Percentiles rank a stretch among this genome's conserved stretches.
Evolutionary conservation across 2,888 invertebrate species (phyloP).

Genomic region (Melanophora roralis): DNA sequence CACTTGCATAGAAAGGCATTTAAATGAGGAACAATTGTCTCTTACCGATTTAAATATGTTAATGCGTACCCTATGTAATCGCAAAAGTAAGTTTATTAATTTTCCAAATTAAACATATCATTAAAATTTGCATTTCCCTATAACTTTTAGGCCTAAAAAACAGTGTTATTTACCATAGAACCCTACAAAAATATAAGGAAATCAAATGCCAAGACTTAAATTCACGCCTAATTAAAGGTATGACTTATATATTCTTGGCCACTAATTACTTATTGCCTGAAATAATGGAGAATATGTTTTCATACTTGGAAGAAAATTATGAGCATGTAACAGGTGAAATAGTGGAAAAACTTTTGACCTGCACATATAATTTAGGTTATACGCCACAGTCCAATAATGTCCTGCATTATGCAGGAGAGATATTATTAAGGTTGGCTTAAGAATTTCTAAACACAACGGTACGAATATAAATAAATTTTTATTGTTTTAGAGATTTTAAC

Average conservation of each 20-base stretch:
- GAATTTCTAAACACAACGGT: too few relatives aligned
- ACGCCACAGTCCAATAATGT: conserved; percentile 76
- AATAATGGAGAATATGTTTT: conserved; percentile 77
- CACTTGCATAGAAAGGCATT: conserved; percentile 72
- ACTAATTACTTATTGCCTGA: conserved; percentile 77
- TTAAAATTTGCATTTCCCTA: background rate
- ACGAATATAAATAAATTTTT: background rate
- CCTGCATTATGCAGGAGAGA: conserved; percentile 74
- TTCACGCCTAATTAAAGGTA: conserved; percentile 78
- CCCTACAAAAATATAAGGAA: conserved; percentile 74
- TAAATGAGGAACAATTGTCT: conserved; percentile 66
- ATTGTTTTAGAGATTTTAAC: conserved; percentile 78
- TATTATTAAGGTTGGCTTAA: conserved; percentile 77
- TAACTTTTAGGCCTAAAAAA: conserved; percentile 72
- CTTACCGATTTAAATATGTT: conserved; percentile 72
- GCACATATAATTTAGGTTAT: conserved; percentile 79
- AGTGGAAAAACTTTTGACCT: conserved; percentile 78
- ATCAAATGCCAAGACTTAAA: conserved; percentile 72
- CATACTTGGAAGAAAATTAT: conserved; percentile 77
- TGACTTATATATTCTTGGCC: conserved; percentile 75
- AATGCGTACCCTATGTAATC: conserved; percentile 71
- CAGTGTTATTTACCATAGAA: conserved; percentile 71
- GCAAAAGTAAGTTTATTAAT: conserved; percentile 69
- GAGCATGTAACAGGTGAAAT: conserved; percentile 78
- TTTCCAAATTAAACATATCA: background rate